Evolutionary conservation across 2,797 vertebrate species (phyloP).

Genomic region (Garrulus glandarius): DNA sequence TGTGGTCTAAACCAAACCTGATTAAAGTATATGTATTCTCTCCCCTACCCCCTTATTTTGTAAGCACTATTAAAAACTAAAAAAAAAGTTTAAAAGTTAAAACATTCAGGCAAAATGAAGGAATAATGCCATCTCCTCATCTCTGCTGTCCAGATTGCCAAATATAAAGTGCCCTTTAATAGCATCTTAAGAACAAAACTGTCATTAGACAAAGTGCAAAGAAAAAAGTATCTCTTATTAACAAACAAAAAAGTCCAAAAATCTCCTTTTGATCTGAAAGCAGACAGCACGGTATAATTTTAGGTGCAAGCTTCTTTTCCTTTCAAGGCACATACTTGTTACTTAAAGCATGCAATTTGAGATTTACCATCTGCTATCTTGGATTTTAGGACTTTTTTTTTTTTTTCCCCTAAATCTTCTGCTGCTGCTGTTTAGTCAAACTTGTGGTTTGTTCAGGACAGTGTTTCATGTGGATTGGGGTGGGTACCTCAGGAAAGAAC

Average conservation of each 20-base stretch:
- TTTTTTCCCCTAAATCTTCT: background rate
- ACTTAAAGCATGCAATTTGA: constrained; percentile 51
- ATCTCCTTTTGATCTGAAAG: constrained; percentile 37
- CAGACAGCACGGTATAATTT: constrained; percentile 42
- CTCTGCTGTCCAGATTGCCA: constrained; percentile 35
- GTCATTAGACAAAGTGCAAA: constrained; percentile 28
- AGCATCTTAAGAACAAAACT: constrained; percentile 46
- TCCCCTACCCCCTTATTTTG: constrained; percentile 52
- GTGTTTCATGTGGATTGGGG: background rate
- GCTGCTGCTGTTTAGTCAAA: constrained; percentile 13
- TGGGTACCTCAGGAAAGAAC: background rate
- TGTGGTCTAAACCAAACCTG: constrained; percentile 67
- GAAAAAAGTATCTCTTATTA: background rate
- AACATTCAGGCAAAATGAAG: constrained; percentile 52
- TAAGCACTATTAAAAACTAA: constrained; percentile 68
- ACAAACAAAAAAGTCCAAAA: background rate
- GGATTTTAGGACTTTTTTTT: constrained; percentile 2
- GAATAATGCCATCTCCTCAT: constrained; percentile 26
- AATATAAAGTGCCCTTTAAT: constrained; percentile 53
- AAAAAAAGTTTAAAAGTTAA: background rate
- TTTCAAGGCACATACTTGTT: constrained; percentile 49
- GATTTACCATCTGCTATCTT: constrained; percentile 53
- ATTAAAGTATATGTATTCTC: constrained; percentile 67
- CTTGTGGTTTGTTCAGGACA: background rate
- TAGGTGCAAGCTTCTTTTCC: constrained; percentile 41